phyloP scores from a whole-genome alignment of 2,113 vertebrate species.

The Periophthalmodon schlosseri region DNA sequence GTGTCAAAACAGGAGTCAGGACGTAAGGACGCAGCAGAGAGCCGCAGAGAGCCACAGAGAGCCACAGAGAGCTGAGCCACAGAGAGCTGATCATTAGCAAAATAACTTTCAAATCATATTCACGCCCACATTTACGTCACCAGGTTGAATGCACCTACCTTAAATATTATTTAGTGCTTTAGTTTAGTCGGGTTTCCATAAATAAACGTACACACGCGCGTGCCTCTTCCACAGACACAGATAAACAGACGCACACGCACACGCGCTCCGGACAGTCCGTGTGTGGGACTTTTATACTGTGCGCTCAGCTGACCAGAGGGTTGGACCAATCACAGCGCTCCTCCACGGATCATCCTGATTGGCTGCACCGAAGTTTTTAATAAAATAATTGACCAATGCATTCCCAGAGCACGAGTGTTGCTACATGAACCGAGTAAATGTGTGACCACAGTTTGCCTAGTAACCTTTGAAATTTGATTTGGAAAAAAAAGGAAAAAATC shows the following conservation, averaged over 20 bases:
- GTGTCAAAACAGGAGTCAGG: not conserved
- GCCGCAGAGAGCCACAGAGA: not conserved
- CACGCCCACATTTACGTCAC: not conserved
- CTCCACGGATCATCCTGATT: conserved; percentile 41
- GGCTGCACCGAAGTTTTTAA: conserved; percentile 25
- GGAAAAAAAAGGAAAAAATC: not conserved
- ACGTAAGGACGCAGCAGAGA: too few relatives aligned
- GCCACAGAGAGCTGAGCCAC: not conserved
- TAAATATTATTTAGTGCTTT: conserved; percentile 48
- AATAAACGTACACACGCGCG: conserved; percentile 20
- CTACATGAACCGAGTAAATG: not conserved
- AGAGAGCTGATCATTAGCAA: not conserved
- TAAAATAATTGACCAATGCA: conserved; percentile 52
- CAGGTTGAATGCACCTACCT: conserved; percentile 38
- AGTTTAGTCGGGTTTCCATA: conserved; percentile 27
- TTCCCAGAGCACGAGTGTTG: conserved; percentile 43
- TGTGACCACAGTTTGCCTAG: not conserved
- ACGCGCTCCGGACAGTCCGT: conserved; percentile 6
- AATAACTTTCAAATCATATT: not conserved
- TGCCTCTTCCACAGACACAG: not conserved
- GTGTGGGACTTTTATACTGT: conserved; percentile 65
- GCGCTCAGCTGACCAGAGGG: conserved; percentile 51
- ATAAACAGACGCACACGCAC: conserved; percentile 27
- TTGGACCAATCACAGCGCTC: conserved; percentile 66
- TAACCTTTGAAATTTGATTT: conserved; percentile 11